Percentiles rank a stretch among this genome's conserved stretches.
phyloP scores from a whole-genome alignment of 1,140 invertebrate species.

The Drosophila albomicans region DNA sequence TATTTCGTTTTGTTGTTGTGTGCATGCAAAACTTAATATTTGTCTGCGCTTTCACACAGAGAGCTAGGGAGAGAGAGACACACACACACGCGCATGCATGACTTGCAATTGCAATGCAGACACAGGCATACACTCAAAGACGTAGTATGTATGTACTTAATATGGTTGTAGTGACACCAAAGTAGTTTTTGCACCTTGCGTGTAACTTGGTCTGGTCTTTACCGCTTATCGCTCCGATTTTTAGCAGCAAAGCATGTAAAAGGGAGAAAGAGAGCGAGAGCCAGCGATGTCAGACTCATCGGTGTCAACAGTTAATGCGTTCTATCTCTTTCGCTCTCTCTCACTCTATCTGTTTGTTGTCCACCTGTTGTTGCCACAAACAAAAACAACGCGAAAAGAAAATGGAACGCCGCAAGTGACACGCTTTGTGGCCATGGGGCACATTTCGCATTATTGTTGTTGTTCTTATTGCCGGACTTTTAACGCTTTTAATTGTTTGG shows the following conservation, averaged over 20 bases:
- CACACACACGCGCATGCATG: background rate
- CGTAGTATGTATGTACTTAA: background rate
- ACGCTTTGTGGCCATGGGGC: conserved; percentile 43
- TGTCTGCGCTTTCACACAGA: conserved; percentile 21
- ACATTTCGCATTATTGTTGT: conserved; percentile 45
- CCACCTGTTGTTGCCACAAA: conserved; percentile 39
- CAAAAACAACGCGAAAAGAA: background rate
- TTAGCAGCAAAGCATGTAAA: conserved; percentile 6
- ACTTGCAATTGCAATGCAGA: background rate
- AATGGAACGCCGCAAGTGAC: conserved; percentile 38
- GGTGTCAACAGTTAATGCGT: conserved; percentile 23
- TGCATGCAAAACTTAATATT: conserved; percentile 4
- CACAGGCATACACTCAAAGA: background rate
- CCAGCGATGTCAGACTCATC: conserved; percentile 14
- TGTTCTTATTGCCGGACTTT: conserved; percentile 21
- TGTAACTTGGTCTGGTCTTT: conserved; percentile 32
- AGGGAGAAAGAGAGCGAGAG: conserved; percentile 6
- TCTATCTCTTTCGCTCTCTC: background rate
- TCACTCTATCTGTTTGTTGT: conserved; percentile 1
- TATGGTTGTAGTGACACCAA: conserved; percentile 22
- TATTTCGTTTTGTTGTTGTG: background rate
- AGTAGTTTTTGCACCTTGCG: conserved; percentile 15
- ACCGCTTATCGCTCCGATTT: conserved; percentile 62
- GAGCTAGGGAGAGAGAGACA: conserved; percentile 1
- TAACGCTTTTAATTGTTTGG: conserved; percentile 61